phyloP scores from a whole-genome alignment of 1,140 invertebrate genomes.

The Ceratosolen fusciceps region DNA sequence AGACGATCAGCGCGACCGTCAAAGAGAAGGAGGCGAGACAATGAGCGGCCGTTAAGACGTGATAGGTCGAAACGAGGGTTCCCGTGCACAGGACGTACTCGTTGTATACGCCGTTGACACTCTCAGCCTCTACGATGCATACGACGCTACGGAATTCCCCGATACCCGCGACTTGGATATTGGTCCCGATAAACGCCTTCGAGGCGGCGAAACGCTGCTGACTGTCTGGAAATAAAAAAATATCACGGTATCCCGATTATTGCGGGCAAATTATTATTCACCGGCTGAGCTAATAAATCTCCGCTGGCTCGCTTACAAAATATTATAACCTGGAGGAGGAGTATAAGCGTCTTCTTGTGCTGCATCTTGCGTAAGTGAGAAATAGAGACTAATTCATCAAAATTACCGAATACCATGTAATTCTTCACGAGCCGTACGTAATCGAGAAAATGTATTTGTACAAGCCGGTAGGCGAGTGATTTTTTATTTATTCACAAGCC shows the following conservation, averaged over 20 bases:
- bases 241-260: background rate
- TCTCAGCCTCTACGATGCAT: background rate
- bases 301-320: conserved; percentile 15
- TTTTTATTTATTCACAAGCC: no score
- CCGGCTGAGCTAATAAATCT: no score
- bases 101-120: rapidly evolving
- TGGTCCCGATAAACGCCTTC: background rate
- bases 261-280: background rate
- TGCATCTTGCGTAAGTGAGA: background rate
- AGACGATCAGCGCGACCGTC: background rate
- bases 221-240: background rate
- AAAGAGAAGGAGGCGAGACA: background rate
- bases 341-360: background rate
- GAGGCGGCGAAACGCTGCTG: background rate
- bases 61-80: background rate
- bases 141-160: background rate
- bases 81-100: background rate
- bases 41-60: background rate
- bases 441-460: background rate
- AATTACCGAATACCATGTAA: no score
- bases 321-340: background rate
- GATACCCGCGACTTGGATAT: background rate
- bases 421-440: no score
- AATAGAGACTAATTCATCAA: no score
- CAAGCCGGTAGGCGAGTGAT: no score